Percentiles rank a stretch among this genome's conserved stretches.
phyloP scores from a whole-genome alignment of 2,888 invertebrate species.

The Portevinia maculata region DNA sequence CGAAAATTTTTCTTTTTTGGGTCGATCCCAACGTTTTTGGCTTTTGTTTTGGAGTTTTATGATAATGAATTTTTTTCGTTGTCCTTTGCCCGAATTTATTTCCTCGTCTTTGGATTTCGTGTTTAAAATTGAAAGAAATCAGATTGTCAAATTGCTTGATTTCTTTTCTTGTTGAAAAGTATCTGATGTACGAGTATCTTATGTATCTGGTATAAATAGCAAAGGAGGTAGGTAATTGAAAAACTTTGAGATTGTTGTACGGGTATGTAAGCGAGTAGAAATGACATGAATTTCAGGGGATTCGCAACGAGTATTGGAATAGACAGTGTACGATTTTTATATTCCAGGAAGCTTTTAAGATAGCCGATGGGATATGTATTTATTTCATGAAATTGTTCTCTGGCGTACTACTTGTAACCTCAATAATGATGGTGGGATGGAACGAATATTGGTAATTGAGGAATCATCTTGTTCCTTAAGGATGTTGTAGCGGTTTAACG shows the following conservation, averaged over 20 bases:
- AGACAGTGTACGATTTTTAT: not conserved
- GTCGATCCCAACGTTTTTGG: constrained; percentile 10
- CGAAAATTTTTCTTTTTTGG: constrained; percentile 19
- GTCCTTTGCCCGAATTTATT: constrained; percentile 45
- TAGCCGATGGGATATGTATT: constrained; percentile 15
- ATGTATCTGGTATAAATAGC: constrained; percentile 48
- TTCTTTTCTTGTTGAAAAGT: constrained; percentile 55
- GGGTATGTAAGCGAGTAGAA: constrained; percentile 50
- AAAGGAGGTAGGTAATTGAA: constrained; percentile 70
- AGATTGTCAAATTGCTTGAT: constrained; percentile 67
- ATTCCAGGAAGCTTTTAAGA: constrained; percentile 13
- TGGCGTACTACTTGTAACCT: constrained; percentile 45
- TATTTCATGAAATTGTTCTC: constrained; percentile 33
- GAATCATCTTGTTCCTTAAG: not conserved
- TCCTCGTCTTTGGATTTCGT: constrained; percentile 51
- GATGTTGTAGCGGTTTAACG: not conserved
- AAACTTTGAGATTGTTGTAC: constrained; percentile 72
- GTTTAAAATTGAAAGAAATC: constrained; percentile 61
- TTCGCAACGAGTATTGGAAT: constrained; percentile 27
- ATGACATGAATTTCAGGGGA: constrained; percentile 42
- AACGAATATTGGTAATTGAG: constrained; percentile 29
- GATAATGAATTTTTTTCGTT: constrained; percentile 18
- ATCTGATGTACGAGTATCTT: constrained; percentile 26
- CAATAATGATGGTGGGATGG: constrained; percentile 14
- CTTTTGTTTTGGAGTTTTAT: constrained; percentile 7